Evolutionary conservation across 2,888 invertebrate species (phyloP).

Genomic region (Neocrepidodera transversa): DNA sequence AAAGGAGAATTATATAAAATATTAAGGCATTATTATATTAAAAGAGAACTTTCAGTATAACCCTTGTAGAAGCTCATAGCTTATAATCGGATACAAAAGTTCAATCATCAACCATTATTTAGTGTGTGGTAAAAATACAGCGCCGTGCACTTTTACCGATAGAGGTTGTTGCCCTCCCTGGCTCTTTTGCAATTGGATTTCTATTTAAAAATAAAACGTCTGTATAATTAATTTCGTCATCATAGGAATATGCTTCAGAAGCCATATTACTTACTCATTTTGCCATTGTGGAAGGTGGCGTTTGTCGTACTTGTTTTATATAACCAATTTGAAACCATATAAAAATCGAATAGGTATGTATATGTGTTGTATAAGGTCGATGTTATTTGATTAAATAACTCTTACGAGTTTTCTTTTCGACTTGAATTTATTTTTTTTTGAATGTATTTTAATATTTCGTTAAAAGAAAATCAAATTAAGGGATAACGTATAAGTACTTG

Average conservation of each 20-base stretch:
- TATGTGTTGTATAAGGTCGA: too few species aligned
- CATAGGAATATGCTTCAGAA: slow-evolving; percentile 4
- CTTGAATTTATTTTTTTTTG: too few species aligned
- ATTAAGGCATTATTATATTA: too few species aligned
- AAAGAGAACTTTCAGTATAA: too few species aligned
- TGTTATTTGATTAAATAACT: too few species aligned
- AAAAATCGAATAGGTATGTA: too few species aligned
- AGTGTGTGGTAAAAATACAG: not conserved
- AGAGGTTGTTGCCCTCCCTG: slow-evolving; percentile 49
- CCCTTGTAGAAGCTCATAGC: too few species aligned
- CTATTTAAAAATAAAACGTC: slow-evolving; percentile 53
- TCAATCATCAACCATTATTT: not conserved
- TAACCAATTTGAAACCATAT: not conserved
- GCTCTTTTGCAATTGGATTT: slow-evolving; percentile 54
- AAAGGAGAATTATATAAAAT: too few species aligned
- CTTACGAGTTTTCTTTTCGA: too few species aligned
- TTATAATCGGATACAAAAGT: slow-evolving; percentile 1
- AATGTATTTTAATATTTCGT: too few species aligned
- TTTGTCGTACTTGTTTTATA: not conserved
- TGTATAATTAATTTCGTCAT: slow-evolving; percentile 47
- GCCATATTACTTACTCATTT: not conserved
- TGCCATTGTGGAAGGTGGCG: not conserved
- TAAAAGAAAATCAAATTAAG: too few species aligned
- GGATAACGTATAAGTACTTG: too few species aligned
- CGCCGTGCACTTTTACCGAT: slow-evolving; percentile 32